These are phyloP conservation scores for Calcarius lapponicus DNA, from an alignment of 2,797 vertebrate species.

Conservation along the genomic window DNA sequence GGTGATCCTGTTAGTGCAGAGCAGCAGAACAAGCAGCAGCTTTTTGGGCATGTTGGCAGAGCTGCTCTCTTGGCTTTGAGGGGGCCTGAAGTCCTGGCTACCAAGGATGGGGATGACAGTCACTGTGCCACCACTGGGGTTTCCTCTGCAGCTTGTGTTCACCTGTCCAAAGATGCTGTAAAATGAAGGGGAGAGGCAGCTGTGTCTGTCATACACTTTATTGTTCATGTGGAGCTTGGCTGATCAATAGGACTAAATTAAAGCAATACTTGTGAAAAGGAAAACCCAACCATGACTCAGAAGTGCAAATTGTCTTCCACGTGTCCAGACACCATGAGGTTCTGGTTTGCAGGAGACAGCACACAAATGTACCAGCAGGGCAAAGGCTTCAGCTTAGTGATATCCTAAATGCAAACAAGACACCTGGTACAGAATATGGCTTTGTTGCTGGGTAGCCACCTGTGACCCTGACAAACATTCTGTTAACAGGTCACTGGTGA, in stretches of 20 bases:
- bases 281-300: slow-evolving; percentile 31
- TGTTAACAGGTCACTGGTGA: not conserved
- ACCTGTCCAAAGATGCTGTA: not conserved
- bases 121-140: not conserved
- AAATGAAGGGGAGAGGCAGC: slow-evolving; percentile 9
- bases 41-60: not conserved
- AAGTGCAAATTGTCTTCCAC: slow-evolving; percentile 50
- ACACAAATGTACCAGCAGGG: slow-evolving; percentile 50
- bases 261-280: slow-evolving; percentile 52
- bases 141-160: not conserved
- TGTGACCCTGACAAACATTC: slow-evolving; percentile 7
- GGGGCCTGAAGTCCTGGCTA: accelerated
- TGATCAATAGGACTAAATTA: slow-evolving; percentile 18
- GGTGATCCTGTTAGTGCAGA: not conserved
- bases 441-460: slow-evolving; percentile 59
- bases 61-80: not conserved
- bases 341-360: slow-evolving; percentile 45
- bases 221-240: slow-evolving; percentile 26
- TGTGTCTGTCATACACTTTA: not conserved
- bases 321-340: slow-evolving; percentile 56
- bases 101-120: not conserved
- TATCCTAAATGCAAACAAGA: not conserved
- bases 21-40: not conserved
- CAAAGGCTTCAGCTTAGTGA: slow-evolving; percentile 52
- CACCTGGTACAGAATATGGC: slow-evolving; percentile 53